These are phyloP conservation scores for Drosophila navojoa DNA, from an alignment of 1,140 invertebrate species.

Conservation along the genomic window DNA sequence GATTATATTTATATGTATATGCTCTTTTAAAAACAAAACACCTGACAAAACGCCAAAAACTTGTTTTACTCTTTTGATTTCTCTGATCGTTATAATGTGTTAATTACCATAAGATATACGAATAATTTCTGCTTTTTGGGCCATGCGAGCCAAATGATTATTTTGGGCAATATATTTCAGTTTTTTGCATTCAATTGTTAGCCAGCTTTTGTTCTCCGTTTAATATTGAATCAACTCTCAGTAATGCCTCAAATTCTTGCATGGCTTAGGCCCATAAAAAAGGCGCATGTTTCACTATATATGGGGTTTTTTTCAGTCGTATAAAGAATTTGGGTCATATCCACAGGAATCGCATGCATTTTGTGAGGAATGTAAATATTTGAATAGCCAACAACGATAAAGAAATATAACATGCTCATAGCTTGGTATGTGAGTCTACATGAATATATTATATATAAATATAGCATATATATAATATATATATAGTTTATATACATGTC, in stretches of 20 bases:
- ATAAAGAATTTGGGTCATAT: conserved; percentile 27
- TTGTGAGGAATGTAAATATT: conserved; percentile 40
- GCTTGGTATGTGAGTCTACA: conserved; percentile 2
- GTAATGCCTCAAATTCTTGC: conserved; percentile 18
- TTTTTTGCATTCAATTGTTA: background rate
- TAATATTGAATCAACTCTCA: background rate
- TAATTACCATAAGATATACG: conserved; percentile 23
- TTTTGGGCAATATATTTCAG: background rate
- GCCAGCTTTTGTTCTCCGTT: no score
- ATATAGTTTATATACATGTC: background rate
- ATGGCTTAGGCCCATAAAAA: conserved; percentile 31
- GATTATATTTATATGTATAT: no score
- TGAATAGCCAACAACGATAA: conserved; percentile 34
- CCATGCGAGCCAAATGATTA: background rate
- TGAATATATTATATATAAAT: background rate
- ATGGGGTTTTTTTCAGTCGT: conserved; percentile 22
- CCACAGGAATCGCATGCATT: conserved; percentile 44
- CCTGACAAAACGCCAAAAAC: background rate
- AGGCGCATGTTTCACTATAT: conserved; percentile 12
- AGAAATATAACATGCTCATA: conserved; percentile 11
- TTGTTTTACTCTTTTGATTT: conserved; percentile 27
- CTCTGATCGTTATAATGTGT: conserved; percentile 7
- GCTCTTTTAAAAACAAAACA: no score
- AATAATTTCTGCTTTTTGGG: background rate
- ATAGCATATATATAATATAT: background rate